These are phyloP conservation scores for Chitala chitala DNA, from an alignment of 2,113 vertebrate genomes.

Conservation along the genomic window DNA sequence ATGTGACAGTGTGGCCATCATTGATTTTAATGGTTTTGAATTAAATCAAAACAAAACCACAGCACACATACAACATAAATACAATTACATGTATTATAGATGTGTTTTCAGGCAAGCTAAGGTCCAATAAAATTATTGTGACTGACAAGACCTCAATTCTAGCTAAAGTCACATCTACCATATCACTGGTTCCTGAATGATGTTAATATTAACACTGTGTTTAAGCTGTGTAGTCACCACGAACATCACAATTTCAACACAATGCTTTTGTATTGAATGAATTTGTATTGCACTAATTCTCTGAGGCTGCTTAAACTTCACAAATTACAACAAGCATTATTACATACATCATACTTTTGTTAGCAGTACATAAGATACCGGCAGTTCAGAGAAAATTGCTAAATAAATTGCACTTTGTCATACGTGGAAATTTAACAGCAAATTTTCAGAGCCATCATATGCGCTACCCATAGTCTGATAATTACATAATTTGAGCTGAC, in stretches of 20 bases:
- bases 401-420: not conserved
- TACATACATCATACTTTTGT: not conserved
- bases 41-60: not conserved
- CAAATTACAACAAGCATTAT: not conserved
- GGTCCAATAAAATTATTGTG: not conserved
- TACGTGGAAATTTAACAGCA: not conserved
- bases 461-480: not conserved
- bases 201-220: not conserved
- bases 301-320: not conserved
- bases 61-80: not conserved
- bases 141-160: not conserved
- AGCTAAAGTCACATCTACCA: constrained; percentile 5
- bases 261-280: constrained; percentile 19
- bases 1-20: too few species aligned
- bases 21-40: not conserved
- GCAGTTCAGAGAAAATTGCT: not conserved
- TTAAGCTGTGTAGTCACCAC: constrained; percentile 37
- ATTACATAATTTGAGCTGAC: not conserved
- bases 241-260: constrained; percentile 38
- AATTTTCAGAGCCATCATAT: constrained; percentile 3
- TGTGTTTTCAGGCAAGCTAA: constrained; percentile 1
- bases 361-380: not conserved
- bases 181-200: not conserved
- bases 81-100: not conserved
- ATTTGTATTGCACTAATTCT: constrained; percentile 27